Evolutionary conservation across 2,797 vertebrate species (phyloP).

Genomic region (Oreochromis mossambicus): DNA sequence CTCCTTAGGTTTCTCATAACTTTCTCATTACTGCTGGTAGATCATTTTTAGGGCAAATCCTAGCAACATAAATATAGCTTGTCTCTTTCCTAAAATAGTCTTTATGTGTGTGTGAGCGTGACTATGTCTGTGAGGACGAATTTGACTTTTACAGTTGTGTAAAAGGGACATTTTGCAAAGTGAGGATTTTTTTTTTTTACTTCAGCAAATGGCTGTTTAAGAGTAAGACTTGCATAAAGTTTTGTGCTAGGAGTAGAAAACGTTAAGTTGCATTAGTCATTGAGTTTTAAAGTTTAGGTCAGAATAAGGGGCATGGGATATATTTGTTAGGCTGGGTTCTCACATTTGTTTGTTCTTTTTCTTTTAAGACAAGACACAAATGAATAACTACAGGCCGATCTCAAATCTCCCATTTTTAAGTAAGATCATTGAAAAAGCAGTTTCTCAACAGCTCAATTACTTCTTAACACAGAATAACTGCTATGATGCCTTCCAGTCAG

Average conservation of each 20-base stretch:
- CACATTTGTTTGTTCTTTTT: not conserved
- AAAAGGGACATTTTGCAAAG: not conserved
- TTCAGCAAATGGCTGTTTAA: not conserved
- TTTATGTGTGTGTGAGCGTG: not conserved
- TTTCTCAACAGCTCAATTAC: no score
- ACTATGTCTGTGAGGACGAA: not conserved
- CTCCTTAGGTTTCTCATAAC: not conserved
- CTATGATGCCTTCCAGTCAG: no score
- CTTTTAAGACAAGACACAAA: no score
- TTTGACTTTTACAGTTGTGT: not conserved
- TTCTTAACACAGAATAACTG: no score
- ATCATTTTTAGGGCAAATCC: not conserved
- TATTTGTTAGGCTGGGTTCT: not conserved
- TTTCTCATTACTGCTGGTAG: not conserved
- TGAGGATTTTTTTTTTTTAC: not conserved
- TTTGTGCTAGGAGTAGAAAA: not conserved
- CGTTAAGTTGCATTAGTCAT: not conserved
- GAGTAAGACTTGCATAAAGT: not conserved
- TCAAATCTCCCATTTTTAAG: no score
- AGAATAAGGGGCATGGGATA: not conserved
- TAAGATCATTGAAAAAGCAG: no score
- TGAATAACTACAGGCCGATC: no score
- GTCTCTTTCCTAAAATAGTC: not conserved
- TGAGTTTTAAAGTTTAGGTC: not conserved
- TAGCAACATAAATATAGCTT: not conserved